Evolutionary conservation across 2,888 invertebrate species (phyloP).

Genomic region (Cantharis flavilabris): DNA sequence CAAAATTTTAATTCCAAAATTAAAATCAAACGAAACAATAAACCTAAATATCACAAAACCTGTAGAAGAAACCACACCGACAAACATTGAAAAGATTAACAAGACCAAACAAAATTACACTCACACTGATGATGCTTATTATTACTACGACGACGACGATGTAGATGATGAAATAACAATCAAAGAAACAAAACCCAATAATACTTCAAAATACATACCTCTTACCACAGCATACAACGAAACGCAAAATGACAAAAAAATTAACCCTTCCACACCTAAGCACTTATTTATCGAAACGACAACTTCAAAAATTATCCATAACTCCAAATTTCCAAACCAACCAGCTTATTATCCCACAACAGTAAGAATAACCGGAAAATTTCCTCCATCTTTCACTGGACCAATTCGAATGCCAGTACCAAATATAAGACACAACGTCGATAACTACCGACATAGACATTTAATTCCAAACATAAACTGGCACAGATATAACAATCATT

Average conservation of each 20-base stretch:
- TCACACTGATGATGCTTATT: constrained; percentile 13
- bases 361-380: background rate
- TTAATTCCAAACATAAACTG: background rate
- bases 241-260: background rate
- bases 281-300: background rate
- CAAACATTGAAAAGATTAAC: constrained; percentile 2
- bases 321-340: background rate
- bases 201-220: background rate
- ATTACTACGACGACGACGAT: constrained; percentile 16
- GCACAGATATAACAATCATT: background rate
- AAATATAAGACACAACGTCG: background rate
- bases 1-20: background rate
- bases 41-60: background rate
- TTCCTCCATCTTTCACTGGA: background rate
- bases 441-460: background rate
- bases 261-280: background rate
- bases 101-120: background rate
- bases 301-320: background rate
- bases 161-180: background rate
- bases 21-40: background rate
- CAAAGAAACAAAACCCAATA: background rate
- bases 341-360: background rate
- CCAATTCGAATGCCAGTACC: background rate
- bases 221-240: background rate
- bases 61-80: background rate